These are phyloP conservation scores for Belgica antarctica DNA, from an alignment of 2,888 invertebrate species.

Conservation along the genomic window DNA sequence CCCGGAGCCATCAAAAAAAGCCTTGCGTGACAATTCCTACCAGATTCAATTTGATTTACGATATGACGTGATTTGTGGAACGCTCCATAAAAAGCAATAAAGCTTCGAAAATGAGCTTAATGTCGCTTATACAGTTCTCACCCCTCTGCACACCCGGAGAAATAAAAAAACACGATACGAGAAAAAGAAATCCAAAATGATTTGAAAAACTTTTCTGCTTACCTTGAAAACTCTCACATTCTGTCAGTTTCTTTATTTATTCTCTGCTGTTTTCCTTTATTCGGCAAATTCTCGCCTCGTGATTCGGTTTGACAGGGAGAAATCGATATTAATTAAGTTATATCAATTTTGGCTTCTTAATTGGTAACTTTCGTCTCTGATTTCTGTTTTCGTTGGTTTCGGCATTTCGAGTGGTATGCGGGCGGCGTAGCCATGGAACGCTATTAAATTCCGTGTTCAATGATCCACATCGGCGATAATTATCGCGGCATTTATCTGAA, in stretches of 20 bases:
- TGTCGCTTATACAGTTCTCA: background rate
- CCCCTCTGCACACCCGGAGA: background rate
- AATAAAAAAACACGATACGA: background rate
- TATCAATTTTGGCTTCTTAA: slow-evolving; percentile 18
- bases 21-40: background rate
- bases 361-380: background rate
- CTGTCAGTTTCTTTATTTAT: background rate
- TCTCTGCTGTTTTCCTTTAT: background rate
- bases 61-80: slow-evolving; percentile 3
- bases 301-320: background rate
- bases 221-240: background rate
- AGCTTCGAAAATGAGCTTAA: slow-evolving; percentile 26
- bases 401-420: too few relatives aligned
- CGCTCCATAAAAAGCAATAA: slow-evolving; percentile 14
- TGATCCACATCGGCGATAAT: background rate
- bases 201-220: background rate
- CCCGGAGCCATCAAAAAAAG: background rate
- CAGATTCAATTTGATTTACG: background rate
- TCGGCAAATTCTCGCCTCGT: background rate
- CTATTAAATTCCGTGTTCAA: background rate
- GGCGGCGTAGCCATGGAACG: background rate
- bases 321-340: slow-evolving; percentile 28
- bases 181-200: background rate
- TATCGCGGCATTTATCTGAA: background rate
- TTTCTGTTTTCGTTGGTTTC: too few relatives aligned